Evolutionary conservation across 2,888 invertebrate genomes (phyloP), one percentile per base, ranked within the genome.

Genomic region (Cephus runcator): DNA sequence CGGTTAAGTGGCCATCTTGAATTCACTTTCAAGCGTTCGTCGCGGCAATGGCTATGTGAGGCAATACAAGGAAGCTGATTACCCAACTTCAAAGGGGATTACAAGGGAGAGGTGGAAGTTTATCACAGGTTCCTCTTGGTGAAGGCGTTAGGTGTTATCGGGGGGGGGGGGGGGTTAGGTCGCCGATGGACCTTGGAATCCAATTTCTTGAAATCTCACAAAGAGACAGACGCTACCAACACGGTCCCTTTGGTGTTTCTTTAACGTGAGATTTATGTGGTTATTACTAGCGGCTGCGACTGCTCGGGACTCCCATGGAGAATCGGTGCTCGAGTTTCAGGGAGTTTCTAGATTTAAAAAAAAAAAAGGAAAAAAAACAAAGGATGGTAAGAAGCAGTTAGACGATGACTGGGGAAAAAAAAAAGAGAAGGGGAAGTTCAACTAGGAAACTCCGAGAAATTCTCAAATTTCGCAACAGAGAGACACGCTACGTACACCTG

Each of bases 1-100:
- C 71, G 74, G 35, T 9, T 74, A 83, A 85, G 85, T 87, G 82
- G 86, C 87, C 87, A 88, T 88, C 85, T 87, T 87, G 87, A 87
- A 88, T 87, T 89, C 84, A 87, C 88, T 89, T 89, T 89, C 88
- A 84, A 87, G 81, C 84, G 84, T 80, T 81, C 79, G 81, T 77
- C 76, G 78, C 56, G 56, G 56, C 56, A 56, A 71, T 71, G 34
- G 71, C 12, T 31, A 71, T 34, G 79, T 88, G 87, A 84, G 81
- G 88, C 86, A 89, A 89, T 87, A 90, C 87, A 83, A 89, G 89
- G 89, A 90, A 89, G 85, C 89, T 87, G 87, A 89, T 90, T 89
- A 87, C 88, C 86, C 89, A 90, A 90, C 71, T 71, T 56, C 23
- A 56, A 56, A 56, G 23, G 23, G 56, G 56, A 23, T 56, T 56